Conservation (phyloP, 2,888 invertebrate genomes). For the Tinea pellionella region DNA sequence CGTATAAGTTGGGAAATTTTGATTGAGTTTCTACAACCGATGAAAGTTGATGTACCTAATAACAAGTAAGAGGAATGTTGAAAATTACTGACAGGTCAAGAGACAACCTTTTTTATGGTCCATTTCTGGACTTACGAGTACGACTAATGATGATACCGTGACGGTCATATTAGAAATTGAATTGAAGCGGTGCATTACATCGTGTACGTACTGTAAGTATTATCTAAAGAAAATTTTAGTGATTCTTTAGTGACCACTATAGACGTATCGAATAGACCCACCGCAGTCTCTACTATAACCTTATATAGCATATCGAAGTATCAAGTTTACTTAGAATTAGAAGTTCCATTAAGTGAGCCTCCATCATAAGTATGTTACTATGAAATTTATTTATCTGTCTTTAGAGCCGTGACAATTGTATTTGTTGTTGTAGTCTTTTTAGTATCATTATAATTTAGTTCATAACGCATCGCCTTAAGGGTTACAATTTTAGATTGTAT, state of each 20-base stretch:
- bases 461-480: background rate
- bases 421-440: no score
- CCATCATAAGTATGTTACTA: no score
- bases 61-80: constrained; percentile 4
- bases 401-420: no score
- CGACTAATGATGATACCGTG: background rate
- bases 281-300: background rate
- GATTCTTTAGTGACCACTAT: background rate
- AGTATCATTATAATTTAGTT: background rate
- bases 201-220: background rate
- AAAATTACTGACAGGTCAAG: background rate
- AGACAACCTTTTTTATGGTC: constrained; percentile 4
- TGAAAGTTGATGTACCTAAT: constrained; percentile 2
- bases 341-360: no score
- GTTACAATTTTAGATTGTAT: background rate
- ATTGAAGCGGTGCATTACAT: background rate
- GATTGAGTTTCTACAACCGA: background rate
- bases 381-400: no score
- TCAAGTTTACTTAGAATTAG: no score
- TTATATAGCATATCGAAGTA: background rate
- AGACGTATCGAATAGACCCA: background rate
- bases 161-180: background rate
- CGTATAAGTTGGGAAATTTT: constrained; percentile 9
- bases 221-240: background rate
- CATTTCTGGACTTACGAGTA: background rate